These are phyloP conservation scores for Phylloscopus collybita DNA, from an alignment of 2,797 vertebrate genomes.

Conservation along the genomic window DNA sequence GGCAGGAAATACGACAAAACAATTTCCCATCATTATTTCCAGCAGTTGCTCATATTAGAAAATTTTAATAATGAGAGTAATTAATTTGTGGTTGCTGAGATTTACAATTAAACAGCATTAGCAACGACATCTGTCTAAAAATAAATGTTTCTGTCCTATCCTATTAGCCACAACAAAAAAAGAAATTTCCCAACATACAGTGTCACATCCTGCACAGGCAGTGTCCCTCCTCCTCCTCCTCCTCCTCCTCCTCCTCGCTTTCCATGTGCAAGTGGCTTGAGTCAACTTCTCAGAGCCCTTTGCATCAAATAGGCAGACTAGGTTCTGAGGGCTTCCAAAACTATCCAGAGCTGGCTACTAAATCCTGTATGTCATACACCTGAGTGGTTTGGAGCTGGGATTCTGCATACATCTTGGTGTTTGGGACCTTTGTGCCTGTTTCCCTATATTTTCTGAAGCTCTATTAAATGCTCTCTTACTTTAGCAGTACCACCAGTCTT, in stretches of 20 bases:
- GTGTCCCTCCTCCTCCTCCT: background rate
- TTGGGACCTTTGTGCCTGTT: background rate
- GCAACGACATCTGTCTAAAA: conserved; percentile 29
- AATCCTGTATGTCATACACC: background rate
- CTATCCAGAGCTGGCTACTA: background rate
- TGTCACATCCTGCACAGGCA: background rate
- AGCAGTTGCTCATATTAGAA: conserved; percentile 18
- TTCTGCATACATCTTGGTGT: background rate
- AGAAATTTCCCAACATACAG: background rate
- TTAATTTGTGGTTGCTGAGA: background rate
- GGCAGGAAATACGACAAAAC: conserved; percentile 35
- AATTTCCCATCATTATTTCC: conserved; percentile 39
- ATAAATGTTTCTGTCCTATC: background rate
- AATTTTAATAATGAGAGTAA: conserved; percentile 7
- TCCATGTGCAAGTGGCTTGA: background rate
- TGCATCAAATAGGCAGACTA: background rate
- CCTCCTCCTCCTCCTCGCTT: background rate
- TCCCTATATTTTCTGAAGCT: background rate
- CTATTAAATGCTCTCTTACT: background rate
- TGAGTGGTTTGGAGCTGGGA: background rate
- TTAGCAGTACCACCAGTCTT: background rate
- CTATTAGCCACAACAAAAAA: background rate
- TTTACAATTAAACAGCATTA: conserved; percentile 9
- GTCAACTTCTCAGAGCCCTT: background rate
- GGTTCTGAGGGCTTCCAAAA: background rate